These are phyloP conservation scores for Colossoma macropomum DNA, from an alignment of 2,113 vertebrate genomes.

Conservation along the genomic window DNA sequence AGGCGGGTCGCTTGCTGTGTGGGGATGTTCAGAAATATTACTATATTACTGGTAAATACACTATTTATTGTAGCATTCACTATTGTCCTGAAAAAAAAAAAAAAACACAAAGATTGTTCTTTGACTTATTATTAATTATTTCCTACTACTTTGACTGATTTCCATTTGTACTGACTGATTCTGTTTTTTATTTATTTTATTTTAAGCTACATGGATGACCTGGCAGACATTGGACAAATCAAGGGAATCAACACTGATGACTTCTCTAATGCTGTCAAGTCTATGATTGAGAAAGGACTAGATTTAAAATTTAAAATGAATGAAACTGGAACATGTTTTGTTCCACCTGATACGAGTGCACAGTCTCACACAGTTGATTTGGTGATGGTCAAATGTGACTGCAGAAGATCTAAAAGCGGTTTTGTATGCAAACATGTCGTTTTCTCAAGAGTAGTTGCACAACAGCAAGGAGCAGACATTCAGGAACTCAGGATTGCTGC, in stretches of 20 bases:
- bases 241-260: background rate
- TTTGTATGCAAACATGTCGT: too few species aligned
- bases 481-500: background rate
- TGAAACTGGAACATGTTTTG: background rate
- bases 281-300: background rate
- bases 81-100: background rate
- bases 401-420: too few species aligned
- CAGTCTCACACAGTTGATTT: too few species aligned
- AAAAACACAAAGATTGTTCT: too few species aligned
- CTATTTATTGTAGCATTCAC: background rate
- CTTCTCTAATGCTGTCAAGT: slow-evolving; percentile 33
- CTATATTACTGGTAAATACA: slow-evolving; percentile 40
- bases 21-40: slow-evolving; percentile 51
- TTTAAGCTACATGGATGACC: slow-evolving; percentile 39
- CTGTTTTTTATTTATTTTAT: too few species aligned
- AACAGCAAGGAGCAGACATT: background rate
- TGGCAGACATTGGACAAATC: slow-evolving; percentile 10
- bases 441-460: background rate
- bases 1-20: slow-evolving; percentile 32
- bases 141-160: too few species aligned
- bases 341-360: too few species aligned
- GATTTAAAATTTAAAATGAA: background rate
- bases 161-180: too few species aligned
- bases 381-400: too few species aligned
- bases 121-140: too few species aligned